Percentiles rank a stretch among this genome's conserved stretches.
Evolutionary conservation across 2,797 vertebrate genomes (phyloP).

Genomic region (Triplophysa bombifrons): DNA sequence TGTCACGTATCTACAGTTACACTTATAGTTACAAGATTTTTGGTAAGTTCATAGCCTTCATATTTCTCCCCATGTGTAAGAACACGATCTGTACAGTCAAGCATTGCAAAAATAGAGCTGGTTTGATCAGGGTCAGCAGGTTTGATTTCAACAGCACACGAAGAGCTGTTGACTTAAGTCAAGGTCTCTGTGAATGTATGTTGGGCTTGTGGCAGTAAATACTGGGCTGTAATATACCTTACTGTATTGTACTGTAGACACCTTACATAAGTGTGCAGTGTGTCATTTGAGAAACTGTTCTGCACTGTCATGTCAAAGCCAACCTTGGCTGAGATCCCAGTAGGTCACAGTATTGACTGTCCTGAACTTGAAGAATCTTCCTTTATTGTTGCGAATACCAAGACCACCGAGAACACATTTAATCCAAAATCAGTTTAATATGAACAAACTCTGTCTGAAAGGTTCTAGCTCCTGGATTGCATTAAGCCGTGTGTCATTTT

Average conservation of each 20-base stretch:
- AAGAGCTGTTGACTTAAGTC: constrained; percentile 10
- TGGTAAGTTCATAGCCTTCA: not conserved
- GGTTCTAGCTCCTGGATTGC: too few relatives aligned
- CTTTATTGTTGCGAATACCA: not conserved
- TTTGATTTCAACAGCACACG: not conserved
- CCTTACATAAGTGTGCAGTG: not conserved
- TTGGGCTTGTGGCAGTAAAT: too few relatives aligned
- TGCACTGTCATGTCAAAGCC: constrained; percentile 5
- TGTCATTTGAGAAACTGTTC: not conserved
- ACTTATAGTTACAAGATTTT: not conserved
- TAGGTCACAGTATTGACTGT: constrained; percentile 15
- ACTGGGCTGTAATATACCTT: not conserved
- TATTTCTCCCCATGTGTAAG: not conserved
- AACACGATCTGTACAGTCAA: not conserved
- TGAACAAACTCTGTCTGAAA: not conserved
- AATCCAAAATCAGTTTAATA: not conserved
- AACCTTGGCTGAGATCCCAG: not conserved
- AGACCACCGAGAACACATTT: not conserved
- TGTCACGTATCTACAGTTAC: not conserved
- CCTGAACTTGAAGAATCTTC: too few relatives aligned
- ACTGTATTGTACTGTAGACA: not conserved
- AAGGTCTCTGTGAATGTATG: not conserved
- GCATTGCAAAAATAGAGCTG: constrained; percentile 17
- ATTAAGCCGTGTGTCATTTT: not conserved
- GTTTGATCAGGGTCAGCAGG: constrained; percentile 27